phyloP scores from a whole-genome alignment of 2,888 invertebrate species.

The Tridacna crocea region DNA sequence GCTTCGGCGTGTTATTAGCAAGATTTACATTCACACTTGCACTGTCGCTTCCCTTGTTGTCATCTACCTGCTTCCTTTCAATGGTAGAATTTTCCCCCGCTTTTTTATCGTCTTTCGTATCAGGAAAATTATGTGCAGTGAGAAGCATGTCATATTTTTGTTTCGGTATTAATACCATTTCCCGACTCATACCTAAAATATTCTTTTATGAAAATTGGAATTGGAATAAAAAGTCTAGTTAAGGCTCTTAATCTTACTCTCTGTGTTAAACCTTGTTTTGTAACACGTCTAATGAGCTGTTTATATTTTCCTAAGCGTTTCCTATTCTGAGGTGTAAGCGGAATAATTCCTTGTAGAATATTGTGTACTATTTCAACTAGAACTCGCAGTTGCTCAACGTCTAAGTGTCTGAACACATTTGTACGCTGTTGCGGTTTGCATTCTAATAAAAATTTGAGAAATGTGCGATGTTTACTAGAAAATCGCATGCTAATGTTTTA shows the following conservation, averaged over 20 bases:
- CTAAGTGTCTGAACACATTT: not conserved
- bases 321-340: constrained; percentile 1
- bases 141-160: constrained; percentile 6
- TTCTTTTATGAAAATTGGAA: constrained; percentile 9
- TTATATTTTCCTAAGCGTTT: not conserved
- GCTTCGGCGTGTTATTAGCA: not conserved
- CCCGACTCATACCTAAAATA: constrained; percentile 8
- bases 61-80: not conserved
- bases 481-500: not conserved
- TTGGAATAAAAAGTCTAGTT: not conserved
- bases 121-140: not conserved
- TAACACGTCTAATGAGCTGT: not conserved
- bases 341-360: constrained; percentile 7
- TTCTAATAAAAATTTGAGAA: not conserved
- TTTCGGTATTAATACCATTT: constrained; percentile 6
- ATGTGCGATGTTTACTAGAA: not conserved
- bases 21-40: not conserved
- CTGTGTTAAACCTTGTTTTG: not conserved
- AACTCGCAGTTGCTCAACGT: not conserved
- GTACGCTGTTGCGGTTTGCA: not conserved
- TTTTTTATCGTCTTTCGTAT: not conserved
- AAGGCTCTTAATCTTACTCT: not conserved
- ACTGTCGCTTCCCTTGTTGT: not conserved
- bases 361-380: constrained; percentile 32
- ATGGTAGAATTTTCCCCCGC: not conserved